Evolutionary conservation across 23 tunicate genomes (phyloP), one percentile per base, ranked within the genome.

Genomic region (Aplidium turbinatum): DNA sequence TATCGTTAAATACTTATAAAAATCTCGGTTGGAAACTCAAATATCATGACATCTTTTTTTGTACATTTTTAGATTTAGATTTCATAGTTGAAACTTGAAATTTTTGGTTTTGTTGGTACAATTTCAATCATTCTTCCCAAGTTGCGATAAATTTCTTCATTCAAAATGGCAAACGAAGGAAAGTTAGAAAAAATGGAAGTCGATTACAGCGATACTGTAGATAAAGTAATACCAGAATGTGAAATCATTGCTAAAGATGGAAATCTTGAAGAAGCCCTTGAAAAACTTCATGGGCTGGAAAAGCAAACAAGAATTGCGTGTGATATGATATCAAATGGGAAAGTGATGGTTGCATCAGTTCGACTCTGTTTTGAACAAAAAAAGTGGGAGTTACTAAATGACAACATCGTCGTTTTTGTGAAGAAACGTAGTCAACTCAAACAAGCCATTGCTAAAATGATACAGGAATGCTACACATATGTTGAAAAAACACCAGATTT

Each of bases 391-490:
- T 63, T 55, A 65, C 57, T 90, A 2, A 90, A 83, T 40, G 97
- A 90, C 47, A 90, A 73, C 39, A 72, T 90, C 54, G 72, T 83
- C 13, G 79, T 90, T 57, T 84, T 82, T n/a, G 86, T 87, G 33
- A 90, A 90, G 57, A 90, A 90, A 72, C 63, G 97, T 54, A 90
- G 97, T 68, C 97, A 90, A 57, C 47, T 90, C 42, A 90, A 90
- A 72, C 89, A 78, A 66, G 98, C 98, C 26, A 73, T 93, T 20
- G 73, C 98, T 26, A 93, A 93, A 66, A 93, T 93, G 98, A 72
- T 93, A 1, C 98, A 93, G 52, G 93, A 86, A 71, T 86, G 89
- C 38, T 86, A 62, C 47, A 86, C 82, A 47, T 93, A 80, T 55
- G 94, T 93, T 25, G 98, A 93, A 20, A 76, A 80, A 70, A 85